A percentile compares a stretch with the other conserved stretches of the same genome.
Evolutionary conservation across 92 coral and sea anemone species (phyloP).

Genomic region (Zoanthus sansibaricus): DNA sequence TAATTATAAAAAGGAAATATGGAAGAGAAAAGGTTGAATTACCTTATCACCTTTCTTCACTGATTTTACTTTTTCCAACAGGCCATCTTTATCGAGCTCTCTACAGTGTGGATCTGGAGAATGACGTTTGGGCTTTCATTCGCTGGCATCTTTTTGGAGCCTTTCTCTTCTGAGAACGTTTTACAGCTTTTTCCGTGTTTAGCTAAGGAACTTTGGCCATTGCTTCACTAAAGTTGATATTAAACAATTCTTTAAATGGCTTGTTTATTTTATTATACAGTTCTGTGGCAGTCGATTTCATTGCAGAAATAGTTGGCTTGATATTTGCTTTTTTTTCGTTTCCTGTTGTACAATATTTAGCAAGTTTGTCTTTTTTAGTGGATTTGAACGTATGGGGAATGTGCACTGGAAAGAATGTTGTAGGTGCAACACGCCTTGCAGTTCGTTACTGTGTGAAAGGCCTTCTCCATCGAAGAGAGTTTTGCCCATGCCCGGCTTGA

Average conservation of each 20-base stretch:
- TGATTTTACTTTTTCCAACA: conserved; percentile 1
- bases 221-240: conserved; percentile 30
- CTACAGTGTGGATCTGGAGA: background rate
- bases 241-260: conserved; percentile 8
- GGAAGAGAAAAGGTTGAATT: background rate
- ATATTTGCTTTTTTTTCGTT: conserved; percentile 2
- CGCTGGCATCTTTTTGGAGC: background rate
- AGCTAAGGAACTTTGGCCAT: conserved; percentile 38
- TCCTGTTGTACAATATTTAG: background rate
- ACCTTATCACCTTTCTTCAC: conserved; percentile 24
- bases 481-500: conserved; percentile 14
- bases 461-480: background rate
- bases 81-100: conserved; percentile 22
- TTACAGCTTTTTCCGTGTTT: background rate
- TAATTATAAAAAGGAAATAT: background rate
- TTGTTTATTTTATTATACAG: conserved; percentile 19
- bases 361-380: conserved; percentile 15
- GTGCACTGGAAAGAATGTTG: conserved; percentile 4
- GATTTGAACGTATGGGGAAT: conserved; percentile 15
- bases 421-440: conserved; percentile 15
- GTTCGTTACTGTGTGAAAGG: background rate
- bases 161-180: background rate
- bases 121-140: conserved; percentile 11
- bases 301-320: conserved; percentile 13
- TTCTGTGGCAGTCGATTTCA: background rate